These are phyloP conservation scores for Brachypodius melanocephalos DNA, from an alignment of 2,113 vertebrate genomes.

Conservation along the genomic window DNA sequence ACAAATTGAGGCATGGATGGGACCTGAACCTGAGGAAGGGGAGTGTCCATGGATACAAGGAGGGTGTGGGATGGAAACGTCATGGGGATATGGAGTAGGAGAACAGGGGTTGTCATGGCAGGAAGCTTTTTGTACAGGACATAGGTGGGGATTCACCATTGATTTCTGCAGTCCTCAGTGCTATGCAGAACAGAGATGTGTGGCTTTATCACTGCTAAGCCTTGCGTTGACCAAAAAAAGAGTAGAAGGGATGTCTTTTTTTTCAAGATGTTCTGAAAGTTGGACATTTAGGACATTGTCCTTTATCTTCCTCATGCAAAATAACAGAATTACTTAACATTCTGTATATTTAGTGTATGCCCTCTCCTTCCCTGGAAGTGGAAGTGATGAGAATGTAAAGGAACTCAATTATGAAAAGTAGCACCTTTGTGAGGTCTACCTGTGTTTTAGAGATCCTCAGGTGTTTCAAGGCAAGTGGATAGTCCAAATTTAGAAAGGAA, in stretches of 20 bases:
- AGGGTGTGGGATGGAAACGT: not conserved
- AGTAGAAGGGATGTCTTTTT: not conserved
- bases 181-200: not conserved
- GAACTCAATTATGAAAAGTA: fast-evolving
- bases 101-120: not conserved
- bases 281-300: not conserved
- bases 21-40: not conserved
- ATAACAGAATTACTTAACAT: not conserved
- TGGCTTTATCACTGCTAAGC: not conserved
- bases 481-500: not conserved
- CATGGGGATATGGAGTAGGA: fast-evolving
- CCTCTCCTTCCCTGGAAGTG: not conserved
- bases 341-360: not conserved
- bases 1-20: not conserved
- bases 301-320: not conserved
- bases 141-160: not conserved
- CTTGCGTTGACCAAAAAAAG: not conserved
- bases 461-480: not conserved
- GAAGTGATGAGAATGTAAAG: not conserved
- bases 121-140: not conserved
- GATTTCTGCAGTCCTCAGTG: not conserved
- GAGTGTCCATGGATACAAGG: no score
- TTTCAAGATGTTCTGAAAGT: not conserved
- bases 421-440: not conserved
- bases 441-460: not conserved